phyloP scores from a whole-genome alignment of 2,113 vertebrate species.

The Tylochromis polylepis region DNA sequence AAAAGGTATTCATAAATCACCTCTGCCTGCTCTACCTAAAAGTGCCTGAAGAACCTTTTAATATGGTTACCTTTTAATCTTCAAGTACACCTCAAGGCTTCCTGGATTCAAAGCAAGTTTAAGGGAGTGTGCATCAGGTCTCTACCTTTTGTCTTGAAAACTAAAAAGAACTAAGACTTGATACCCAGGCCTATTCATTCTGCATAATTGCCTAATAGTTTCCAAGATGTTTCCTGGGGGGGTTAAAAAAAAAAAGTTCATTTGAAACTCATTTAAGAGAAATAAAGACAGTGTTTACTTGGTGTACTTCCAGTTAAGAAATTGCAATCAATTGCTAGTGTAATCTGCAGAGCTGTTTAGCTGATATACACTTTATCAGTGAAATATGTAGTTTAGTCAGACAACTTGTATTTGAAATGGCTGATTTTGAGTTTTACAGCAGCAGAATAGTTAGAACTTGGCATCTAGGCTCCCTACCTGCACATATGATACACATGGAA shows the following conservation, averaged over 20 bases:
- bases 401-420: background rate
- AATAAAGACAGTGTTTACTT: background rate
- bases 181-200: background rate
- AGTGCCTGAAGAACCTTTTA: background rate
- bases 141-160: background rate
- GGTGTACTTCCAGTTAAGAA: background rate
- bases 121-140: background rate
- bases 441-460: background rate
- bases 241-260: background rate
- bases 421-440: background rate
- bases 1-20: background rate
- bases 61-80: slow-evolving; percentile 10
- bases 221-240: background rate
- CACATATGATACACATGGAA: background rate
- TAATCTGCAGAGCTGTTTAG: background rate
- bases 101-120: background rate
- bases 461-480: background rate
- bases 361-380: background rate
- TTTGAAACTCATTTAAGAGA: background rate
- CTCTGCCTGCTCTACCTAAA: background rate
- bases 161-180: background rate
- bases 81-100: background rate
- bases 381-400: background rate
- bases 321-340: background rate
- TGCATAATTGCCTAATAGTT: background rate